Evolutionary conservation across 2,113 vertebrate genomes (phyloP), one percentile per base, ranked within the genome.

Genomic region (Epinephelus lanceolatus): DNA sequence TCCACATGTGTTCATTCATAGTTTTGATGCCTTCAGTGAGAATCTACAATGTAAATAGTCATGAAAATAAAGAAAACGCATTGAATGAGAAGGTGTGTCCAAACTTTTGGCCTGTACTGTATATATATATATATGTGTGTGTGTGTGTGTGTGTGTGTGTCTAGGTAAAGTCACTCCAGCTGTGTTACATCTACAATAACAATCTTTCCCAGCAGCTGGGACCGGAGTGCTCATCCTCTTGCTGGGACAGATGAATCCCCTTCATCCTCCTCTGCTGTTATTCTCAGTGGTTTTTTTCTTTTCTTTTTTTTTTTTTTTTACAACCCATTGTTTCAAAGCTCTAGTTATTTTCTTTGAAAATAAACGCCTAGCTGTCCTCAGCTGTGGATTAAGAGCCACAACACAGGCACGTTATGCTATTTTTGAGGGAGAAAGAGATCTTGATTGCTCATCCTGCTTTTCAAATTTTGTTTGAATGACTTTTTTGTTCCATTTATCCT

Each of bases 291-390:
- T 61, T 83, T 67, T 45, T 45, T 30, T 30, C 47, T 53, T 33
- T 51, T 47, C 11, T 19, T n/a, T 37, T 68, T 51, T 18, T 78
- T 53, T 78, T 53, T 72, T 76, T 75, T 81, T 75, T 42, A 80
- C 79, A 80, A 60, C 53, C 77, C 73, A 92, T 94, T 93, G 89
- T 93, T 90, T 85, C 80, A 89, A 92, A 88, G 87, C 84, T 85
- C 63, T 80, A 63, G 56, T 87, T 92, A 75, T 93, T 89, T 90
- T 92, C 86, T 90, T 84, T 90, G 69, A 92, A 89, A 92, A 89
- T 67, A 92, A 88, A 91, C 0, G n/a, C 15, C 27, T 66, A 3
- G 73, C 77, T 82, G 40, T 79, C 57, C 52, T 79, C 49, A 37
- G 79, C 73, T 62, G 71, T 51, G 78, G 80, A 82, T 83, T 80